Conservation (phyloP, 2,113 vertebrate species). For the Illadopsis cleaveri region DNA sequence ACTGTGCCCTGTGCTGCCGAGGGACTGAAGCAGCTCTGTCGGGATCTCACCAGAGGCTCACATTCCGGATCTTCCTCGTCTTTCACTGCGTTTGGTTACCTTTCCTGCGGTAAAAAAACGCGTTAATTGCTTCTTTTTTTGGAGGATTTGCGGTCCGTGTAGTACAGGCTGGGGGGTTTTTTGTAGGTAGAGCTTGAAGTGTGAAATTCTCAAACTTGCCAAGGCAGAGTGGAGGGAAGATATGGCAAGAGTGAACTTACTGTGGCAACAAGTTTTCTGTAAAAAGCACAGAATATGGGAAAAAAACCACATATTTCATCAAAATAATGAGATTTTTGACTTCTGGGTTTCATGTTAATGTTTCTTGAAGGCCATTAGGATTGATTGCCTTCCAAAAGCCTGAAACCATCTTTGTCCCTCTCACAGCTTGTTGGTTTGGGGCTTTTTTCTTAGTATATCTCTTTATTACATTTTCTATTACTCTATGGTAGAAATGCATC, state of each 20-base stretch:
- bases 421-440: background rate
- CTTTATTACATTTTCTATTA: background rate
- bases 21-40: background rate
- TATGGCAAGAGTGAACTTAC: background rate
- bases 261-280: background rate
- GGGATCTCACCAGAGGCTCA: background rate
- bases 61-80: background rate
- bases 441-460: background rate
- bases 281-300: background rate
- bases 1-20: background rate
- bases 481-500: fast-evolving
- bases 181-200: background rate
- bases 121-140: background rate
- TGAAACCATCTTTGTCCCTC: background rate
- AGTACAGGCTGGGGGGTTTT: background rate
- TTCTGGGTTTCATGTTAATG: background rate
- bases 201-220: background rate
- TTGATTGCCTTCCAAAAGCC: background rate
- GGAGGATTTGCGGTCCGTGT: background rate
- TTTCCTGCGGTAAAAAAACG: background rate
- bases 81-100: background rate
- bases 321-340: background rate
- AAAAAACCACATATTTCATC: background rate
- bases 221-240: background rate
- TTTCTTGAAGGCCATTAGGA: background rate